Evolutionary conservation across 2,888 invertebrate species (phyloP).

Genomic region (Hirtodrosophila histrioides): DNA sequence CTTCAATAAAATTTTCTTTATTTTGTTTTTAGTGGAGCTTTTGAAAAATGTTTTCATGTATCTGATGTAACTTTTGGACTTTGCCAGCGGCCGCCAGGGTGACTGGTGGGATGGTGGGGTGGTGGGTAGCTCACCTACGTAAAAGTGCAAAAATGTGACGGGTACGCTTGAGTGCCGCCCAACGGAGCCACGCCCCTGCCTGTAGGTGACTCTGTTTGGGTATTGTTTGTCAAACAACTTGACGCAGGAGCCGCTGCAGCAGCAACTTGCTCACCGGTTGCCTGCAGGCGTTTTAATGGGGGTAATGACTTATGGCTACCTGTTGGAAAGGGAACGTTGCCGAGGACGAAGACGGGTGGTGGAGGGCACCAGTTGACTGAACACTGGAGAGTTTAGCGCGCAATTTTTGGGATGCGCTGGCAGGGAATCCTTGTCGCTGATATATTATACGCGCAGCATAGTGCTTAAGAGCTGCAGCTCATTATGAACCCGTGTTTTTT

Average conservation of each 20-base stretch:
- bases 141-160: constrained; percentile 76
- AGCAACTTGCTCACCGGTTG: constrained; percentile 1
- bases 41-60: constrained; percentile 78
- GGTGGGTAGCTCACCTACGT: constrained; percentile 17
- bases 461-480: constrained; percentile 44
- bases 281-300: constrained; percentile 58
- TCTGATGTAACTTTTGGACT: constrained; percentile 72
- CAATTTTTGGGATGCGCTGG: constrained; percentile 32
- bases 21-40: constrained; percentile 78
- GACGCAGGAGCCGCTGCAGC: constrained; percentile 44
- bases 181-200: constrained; percentile 17
- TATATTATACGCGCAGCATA: constrained; percentile 1
- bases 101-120: background rate
- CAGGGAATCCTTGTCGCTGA: constrained; percentile 18
- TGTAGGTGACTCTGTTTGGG: constrained; percentile 19
- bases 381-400: constrained; percentile 33
- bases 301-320: constrained; percentile 71
- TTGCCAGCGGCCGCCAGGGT: constrained; percentile 28
- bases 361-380: constrained; percentile 22
- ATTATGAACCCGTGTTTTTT: constrained; percentile 46
- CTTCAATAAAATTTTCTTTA: constrained; percentile 78
- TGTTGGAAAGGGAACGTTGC: constrained; percentile 21
- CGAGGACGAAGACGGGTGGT: background rate
- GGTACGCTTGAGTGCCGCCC: constrained; percentile 72
- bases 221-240: constrained; percentile 75